Base-by-base conservation (phyloP, 2,888 invertebrate species). In the Spialia ferax region DNA sequence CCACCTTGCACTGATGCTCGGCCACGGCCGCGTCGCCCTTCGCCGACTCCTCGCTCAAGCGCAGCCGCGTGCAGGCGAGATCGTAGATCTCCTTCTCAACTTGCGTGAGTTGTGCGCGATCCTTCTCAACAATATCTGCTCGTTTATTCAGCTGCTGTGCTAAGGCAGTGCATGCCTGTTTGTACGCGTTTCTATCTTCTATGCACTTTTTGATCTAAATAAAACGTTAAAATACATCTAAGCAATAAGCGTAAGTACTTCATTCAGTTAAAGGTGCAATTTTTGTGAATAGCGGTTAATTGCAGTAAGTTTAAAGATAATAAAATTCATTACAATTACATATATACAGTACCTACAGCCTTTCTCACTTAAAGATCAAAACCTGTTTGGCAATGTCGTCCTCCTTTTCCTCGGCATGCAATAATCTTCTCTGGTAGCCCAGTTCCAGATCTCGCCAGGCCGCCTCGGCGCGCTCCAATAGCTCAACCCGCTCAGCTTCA, bases 401-500 rank as follows among this genome's bases (percentile, higher is more conserved):
- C 74, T 89, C 90, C 64, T 88, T 90, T 67, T 92, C 91, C 18
- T 80, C 73, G 1, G 86, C 81, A 0, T 80, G 72, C 2, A 65
- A 26, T 8, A 92, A 77, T 11, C 89, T 81, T 10, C 87, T 76
- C 72, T 87, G 85, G 73, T 87, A 93, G 11, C 89, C 87, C 0
- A 71, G 56, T 73, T 93, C 93, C 1, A 93, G 80, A 48, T 93
- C 90, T 20, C 75, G 82, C 93, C 93, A 93, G 0, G 93, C 89
- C 0, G 76, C 72, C 72, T 93, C 93, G 0, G 93, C 92, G 4
- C 91, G 85, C 69, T 89, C 89, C 66, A 93, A 74, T 32, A 91
- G 73, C 66, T 87, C 84, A 0, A 83, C 82, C 5, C 91, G 81
- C 63, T 87, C 84, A 0, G 87, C 84, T 67, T 93, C 92, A 0